phyloP scores from a whole-genome alignment of 2,888 invertebrate genomes.

The Coleophora deauratella region DNA sequence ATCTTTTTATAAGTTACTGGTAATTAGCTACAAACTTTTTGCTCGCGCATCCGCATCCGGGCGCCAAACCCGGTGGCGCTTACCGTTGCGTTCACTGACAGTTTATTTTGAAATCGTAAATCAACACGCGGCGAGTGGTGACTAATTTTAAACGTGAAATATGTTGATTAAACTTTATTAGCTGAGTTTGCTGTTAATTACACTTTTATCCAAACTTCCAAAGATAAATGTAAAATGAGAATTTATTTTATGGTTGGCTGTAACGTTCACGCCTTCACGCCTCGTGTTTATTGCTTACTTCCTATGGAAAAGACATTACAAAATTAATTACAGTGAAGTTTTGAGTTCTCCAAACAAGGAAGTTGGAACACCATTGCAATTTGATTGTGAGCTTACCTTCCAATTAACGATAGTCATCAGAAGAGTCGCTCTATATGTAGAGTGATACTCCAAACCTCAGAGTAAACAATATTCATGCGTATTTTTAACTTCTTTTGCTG shows the following conservation, averaged over 20 bases:
- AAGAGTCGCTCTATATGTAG: too few species aligned
- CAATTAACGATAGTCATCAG: constrained; percentile 43
- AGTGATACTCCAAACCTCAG: too few species aligned
- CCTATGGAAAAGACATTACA: constrained; percentile 25
- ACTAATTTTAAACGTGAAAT: constrained; percentile 26
- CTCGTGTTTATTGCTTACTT: constrained; percentile 26
- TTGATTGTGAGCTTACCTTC: constrained; percentile 39
- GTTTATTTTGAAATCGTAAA: constrained; percentile 35
- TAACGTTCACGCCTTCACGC: constrained; percentile 17
- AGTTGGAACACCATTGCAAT: constrained; percentile 40
- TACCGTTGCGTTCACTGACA: constrained; percentile 41
- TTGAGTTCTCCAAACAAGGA: constrained; percentile 35
- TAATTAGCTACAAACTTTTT: too few species aligned
- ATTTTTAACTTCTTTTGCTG: too few species aligned
- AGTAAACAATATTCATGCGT: too few species aligned
- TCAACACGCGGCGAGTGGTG: constrained; percentile 21
- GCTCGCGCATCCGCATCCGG: constrained; percentile 25
- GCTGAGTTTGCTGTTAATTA: not conserved
- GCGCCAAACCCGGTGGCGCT: constrained; percentile 23
- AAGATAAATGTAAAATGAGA: constrained; percentile 2
- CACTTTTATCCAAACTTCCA: constrained; percentile 1
- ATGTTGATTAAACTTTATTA: constrained; percentile 10
- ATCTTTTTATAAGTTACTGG: not conserved
- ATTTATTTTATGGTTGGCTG: constrained; percentile 5
- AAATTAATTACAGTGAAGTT: constrained; percentile 21